Conservation (phyloP, 2,113 vertebrate species). For the Onychorhynchus coronatus region DNA sequence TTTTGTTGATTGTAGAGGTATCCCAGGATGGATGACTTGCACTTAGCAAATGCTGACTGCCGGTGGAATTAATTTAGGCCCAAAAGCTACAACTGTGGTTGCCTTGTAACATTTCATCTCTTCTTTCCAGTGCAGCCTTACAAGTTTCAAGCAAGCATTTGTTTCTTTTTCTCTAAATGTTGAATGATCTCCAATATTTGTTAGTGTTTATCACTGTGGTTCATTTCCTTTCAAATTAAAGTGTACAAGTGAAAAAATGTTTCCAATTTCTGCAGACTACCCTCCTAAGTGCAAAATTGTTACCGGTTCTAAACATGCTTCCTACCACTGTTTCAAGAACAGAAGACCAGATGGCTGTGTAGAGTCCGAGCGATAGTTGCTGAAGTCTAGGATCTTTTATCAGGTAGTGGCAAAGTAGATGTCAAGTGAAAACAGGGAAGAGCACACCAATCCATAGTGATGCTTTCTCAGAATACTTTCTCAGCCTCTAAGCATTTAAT, state of each 20-base stretch:
- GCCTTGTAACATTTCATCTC: neutral
- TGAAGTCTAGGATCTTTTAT: neutral
- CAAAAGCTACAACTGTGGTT: neutral
- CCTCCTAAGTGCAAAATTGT: neutral
- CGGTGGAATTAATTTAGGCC: neutral
- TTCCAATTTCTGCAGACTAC: neutral
- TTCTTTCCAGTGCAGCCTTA: neutral
- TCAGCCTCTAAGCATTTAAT: neutral
- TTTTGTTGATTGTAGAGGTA: neutral
- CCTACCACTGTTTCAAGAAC: neutral
- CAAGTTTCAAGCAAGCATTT: neutral
- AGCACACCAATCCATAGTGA: neutral
- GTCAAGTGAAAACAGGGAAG: neutral
- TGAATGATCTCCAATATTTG: neutral
- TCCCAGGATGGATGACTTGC: neutral
- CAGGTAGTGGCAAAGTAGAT: neutral
- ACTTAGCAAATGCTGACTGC: neutral
- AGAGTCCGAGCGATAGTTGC: neutral
- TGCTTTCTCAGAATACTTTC: neutral
- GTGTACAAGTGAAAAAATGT: neutral
- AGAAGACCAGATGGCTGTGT: neutral
- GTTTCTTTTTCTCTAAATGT: neutral
- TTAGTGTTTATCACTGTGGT: neutral
- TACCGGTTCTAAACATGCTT: neutral
- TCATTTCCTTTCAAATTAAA: neutral